Percentiles rank a stretch among this genome's conserved stretches.
Conservation (phyloP, 2,113 vertebrate species). For the Oophaga pumilio region DNA sequence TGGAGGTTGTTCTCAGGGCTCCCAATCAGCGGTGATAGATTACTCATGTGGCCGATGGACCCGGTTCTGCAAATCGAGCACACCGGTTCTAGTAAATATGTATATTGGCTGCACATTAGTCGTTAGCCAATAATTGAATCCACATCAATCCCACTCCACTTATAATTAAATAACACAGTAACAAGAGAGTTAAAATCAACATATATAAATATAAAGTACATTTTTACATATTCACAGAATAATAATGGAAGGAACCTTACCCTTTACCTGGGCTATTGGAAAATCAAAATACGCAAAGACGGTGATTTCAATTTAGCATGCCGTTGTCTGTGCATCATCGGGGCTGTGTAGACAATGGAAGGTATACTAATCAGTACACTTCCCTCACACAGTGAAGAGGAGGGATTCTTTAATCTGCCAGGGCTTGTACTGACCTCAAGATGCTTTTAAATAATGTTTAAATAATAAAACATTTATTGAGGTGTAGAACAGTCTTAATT, state of each 20-base stretch:
- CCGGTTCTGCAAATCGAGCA: too few species aligned
- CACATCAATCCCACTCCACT: neutral
- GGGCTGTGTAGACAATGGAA: neutral
- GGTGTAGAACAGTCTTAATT: neutral
- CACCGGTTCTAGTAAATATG: too few species aligned
- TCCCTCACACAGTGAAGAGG: neutral
- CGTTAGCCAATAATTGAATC: neutral
- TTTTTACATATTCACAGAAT: neutral
- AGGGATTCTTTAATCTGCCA: neutral
- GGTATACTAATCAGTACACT: neutral
- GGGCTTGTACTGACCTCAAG: slow-evolving; percentile 15
- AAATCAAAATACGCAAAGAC: neutral
- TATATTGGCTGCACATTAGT: neutral
- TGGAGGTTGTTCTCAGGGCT: too few species aligned
- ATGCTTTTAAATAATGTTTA: slow-evolving; percentile 45
- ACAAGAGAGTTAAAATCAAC: neutral
- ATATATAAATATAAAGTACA: neutral
- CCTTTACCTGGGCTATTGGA: neutral
- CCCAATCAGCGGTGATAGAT: too few species aligned
- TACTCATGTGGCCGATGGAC: too few species aligned
- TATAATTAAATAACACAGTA: neutral
- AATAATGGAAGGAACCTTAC: neutral
- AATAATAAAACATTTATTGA: slow-evolving; percentile 45
- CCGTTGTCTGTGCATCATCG: neutral
- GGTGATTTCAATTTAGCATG: neutral